phyloP scores from a whole-genome alignment of 2,113 vertebrate genomes.

The Thryonomys swinderianus region DNA sequence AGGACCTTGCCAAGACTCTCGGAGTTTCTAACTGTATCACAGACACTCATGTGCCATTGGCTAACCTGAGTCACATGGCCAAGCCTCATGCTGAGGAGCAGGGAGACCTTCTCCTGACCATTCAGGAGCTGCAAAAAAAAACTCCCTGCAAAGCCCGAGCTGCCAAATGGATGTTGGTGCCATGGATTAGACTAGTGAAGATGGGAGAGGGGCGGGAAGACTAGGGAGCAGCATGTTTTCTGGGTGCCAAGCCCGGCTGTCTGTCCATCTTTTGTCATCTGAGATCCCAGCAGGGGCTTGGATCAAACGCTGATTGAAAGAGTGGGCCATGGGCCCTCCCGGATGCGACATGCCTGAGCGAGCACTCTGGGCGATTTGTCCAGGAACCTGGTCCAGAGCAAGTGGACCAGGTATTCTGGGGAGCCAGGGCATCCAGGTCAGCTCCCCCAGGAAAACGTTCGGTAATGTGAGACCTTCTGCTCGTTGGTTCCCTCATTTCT shows the following conservation, averaged over 20 bases:
- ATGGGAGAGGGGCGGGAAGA: neutral
- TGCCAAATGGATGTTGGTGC: neutral
- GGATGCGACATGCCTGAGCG: neutral
- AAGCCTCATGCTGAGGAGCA: neutral
- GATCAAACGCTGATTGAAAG: neutral
- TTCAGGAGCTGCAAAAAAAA: neutral
- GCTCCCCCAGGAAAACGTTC: neutral
- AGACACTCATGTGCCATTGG: neutral
- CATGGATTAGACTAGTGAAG: neutral
- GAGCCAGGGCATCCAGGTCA: neutral
- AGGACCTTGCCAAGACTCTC: rapidly evolving
- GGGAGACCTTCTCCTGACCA: neutral
- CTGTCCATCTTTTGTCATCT: neutral
- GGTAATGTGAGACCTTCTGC: neutral
- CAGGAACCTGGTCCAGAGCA: neutral
- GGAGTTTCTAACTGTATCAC: rapidly evolving
- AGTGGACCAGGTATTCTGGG: neutral
- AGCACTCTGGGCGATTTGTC: neutral
- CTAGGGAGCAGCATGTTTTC: neutral
- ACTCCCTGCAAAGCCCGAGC: rapidly evolving
- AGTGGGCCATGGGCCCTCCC: neutral
- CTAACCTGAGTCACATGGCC: neutral
- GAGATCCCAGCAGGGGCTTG: neutral
- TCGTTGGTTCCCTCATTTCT: conserved; percentile 26
- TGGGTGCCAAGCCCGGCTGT: no score